Base-by-base conservation (phyloP, 2,797 vertebrate genomes). In the Tinamus major region DNA sequence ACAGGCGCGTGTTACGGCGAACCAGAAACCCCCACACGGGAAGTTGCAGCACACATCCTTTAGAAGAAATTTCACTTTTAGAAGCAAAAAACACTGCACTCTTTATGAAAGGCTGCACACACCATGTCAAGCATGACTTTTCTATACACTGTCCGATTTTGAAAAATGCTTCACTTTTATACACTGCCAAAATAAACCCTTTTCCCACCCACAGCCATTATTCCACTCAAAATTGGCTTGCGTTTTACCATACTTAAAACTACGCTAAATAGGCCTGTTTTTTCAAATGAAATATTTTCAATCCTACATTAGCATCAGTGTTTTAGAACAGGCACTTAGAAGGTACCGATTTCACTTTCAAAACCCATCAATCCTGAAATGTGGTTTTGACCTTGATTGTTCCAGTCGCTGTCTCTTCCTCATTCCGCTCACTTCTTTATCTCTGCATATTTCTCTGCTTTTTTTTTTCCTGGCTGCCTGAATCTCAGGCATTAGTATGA, bases 321-420 rank as follows among this genome's bases (percentile, higher is more conserved):
- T 80, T 89, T 77, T 41, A 75, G 89, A 85, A 78, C 56, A 85
- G 84, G 41, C 93, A 93, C 68, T 71, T 6, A 71, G 44, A 90
- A 78, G 48, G 64, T 51, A 93, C 75, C 88, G 70, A 79, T 68
- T 92, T 53, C 93, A 89, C 65, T 92, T 90, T 55, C 9, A 48
- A 83, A 94, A 92, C 42, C 67, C 83, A 96, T 95, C 96, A 56
- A 96, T 96, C 94, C 53, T 75, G 61, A 92, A 91, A 93, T 90
- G 92, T 75, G 90, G 79, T 79, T 94, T 89, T 95, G 93, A 95
- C 95, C 92, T 96, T 96, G 81, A 64, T 3, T 83, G 84, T 75
- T 93, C 76, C 62, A 94, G 72, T 80, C 89, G 62, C 79, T 41
- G 65, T 69, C 71, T 90, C 79, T 87, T 72, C 76, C 71, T 92